Evolutionary conservation across 2,113 vertebrate species (phyloP).

Genomic region (Syrmaticus mikado): DNA sequence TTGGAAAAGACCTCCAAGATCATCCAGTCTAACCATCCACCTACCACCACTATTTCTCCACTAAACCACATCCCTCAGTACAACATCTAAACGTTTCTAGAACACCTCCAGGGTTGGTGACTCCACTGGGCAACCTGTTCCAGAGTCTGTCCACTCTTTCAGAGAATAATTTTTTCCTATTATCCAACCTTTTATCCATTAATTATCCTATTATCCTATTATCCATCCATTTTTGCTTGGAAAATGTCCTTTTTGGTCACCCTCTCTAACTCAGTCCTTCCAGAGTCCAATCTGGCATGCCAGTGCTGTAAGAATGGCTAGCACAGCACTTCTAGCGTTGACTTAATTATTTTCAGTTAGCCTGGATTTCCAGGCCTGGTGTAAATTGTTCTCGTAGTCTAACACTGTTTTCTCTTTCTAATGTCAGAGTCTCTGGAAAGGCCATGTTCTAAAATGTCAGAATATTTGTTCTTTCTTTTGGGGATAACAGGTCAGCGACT

Average conservation of each 20-base stretch:
- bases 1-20: too few relatives aligned
- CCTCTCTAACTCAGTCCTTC: background rate
- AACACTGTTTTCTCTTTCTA: background rate
- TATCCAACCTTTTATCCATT: background rate
- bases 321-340: background rate
- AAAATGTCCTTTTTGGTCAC: background rate
- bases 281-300: background rate
- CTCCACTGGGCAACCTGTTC: too few relatives aligned
- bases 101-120: too few relatives aligned
- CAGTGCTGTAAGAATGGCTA: background rate
- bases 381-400: background rate
- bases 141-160: too few relatives aligned
- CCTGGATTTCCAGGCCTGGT: background rate
- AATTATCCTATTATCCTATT: too few relatives aligned
- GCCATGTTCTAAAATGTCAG: constrained; percentile 44
- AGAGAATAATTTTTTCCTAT: too few relatives aligned
- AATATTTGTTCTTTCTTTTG: background rate
- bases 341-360: background rate
- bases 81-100: too few relatives aligned
- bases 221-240: background rate
- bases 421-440: background rate
- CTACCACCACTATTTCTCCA: too few relatives aligned
- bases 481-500: background rate
- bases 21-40: too few relatives aligned
- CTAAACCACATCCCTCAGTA: too few relatives aligned